Conservation (phyloP, 2,797 vertebrate genomes). For the Ceyx erithaca region DNA sequence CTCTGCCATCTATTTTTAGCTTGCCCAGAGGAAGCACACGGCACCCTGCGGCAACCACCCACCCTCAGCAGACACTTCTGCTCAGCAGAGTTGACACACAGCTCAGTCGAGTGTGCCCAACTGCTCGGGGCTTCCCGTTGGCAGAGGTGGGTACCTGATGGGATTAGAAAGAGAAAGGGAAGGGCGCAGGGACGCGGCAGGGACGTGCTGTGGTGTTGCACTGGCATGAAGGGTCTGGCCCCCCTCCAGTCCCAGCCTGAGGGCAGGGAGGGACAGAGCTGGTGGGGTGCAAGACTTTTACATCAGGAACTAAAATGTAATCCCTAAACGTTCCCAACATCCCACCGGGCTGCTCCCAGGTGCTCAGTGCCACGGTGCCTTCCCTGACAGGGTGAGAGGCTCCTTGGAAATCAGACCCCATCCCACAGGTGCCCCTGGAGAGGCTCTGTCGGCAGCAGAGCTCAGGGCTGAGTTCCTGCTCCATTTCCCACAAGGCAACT, state of each 20-base stretch:
- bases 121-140: background rate
- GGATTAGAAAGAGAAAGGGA: background rate
- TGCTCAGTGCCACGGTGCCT: accelerated
- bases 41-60: background rate
- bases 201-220: accelerated
- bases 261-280: background rate
- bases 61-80: background rate
- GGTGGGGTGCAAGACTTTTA: background rate
- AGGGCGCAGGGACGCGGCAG: accelerated
- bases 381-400: accelerated
- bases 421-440: background rate
- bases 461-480: background rate
- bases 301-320: background rate
- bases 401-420: background rate
- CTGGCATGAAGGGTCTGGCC: background rate
- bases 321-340: accelerated
- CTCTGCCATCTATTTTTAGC: conserved; percentile 9
- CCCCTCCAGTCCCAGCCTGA: background rate
- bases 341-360: background rate
- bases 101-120: background rate
- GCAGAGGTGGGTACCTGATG: background rate
- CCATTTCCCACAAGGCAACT: accelerated
- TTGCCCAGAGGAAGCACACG: background rate
- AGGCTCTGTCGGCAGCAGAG: accelerated
- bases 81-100: background rate